These are phyloP conservation scores for Dendroctonus valens DNA, from an alignment of 1,140 invertebrate species.

Conservation along the genomic window DNA sequence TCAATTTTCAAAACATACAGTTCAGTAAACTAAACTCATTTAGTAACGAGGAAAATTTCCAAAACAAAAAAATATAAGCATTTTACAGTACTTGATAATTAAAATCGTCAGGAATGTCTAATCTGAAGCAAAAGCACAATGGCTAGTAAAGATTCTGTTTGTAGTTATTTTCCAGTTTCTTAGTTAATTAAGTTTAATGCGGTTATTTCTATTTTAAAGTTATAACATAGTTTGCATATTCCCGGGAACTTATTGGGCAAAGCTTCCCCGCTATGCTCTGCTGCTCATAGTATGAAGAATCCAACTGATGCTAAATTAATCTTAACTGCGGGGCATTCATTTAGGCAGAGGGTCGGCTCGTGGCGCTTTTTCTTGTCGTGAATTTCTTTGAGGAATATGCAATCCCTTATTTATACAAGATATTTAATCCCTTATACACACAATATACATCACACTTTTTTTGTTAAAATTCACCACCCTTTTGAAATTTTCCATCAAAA, in stretches of 20 bases:
- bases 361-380: constrained; percentile 13
- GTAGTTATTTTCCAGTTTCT: constrained; percentile 20
- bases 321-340: constrained; percentile 26
- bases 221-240: constrained; percentile 30
- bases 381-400: too few species aligned
- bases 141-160: constrained; percentile 19
- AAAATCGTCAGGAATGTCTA: constrained; percentile 7
- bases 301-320: constrained; percentile 30
- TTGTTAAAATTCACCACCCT: too few species aligned
- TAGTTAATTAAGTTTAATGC: constrained; percentile 32
- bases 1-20: too few species aligned
- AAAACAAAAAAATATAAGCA: too few species aligned
- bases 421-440: too few species aligned
- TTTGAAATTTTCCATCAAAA: too few species aligned
- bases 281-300: constrained; percentile 25
- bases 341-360: constrained; percentile 25
- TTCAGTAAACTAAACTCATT: too few species aligned
- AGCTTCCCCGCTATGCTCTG: constrained; percentile 13
- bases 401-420: too few species aligned
- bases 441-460: too few species aligned
- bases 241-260: constrained; percentile 26
- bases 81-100: neutral
- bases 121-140: constrained; percentile 9
- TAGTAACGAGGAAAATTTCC: too few species aligned
- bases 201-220: constrained; percentile 33